Conservation (phyloP, 1,140 invertebrate genomes). For the Zophobas atratus region DNA sequence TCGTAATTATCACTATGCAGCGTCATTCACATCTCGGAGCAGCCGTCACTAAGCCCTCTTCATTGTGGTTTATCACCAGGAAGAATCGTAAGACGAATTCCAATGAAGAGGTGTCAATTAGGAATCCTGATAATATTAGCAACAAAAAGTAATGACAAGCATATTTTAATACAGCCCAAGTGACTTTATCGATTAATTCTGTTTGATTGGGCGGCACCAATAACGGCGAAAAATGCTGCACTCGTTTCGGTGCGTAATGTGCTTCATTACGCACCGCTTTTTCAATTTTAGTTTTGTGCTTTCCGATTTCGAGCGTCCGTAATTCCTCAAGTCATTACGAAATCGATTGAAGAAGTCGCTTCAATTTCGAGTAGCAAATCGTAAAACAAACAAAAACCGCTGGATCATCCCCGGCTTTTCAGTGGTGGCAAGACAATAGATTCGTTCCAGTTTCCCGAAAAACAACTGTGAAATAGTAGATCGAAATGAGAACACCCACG, state of each 20-base stretch:
- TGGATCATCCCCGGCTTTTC: slow-evolving; percentile 47
- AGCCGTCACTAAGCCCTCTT: slow-evolving; percentile 39
- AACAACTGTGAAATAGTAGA: slow-evolving; percentile 60
- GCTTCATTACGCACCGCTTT: too few species aligned
- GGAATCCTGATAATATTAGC: slow-evolving; percentile 35
- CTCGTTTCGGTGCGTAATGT: too few species aligned
- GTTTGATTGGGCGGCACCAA: slow-evolving; percentile 2
- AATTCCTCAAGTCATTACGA: background rate
- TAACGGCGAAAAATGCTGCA: too few species aligned
- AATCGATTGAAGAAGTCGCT: slow-evolving; percentile 21
- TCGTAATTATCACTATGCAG: slow-evolving; percentile 30
- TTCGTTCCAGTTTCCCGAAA: slow-evolving; percentile 55
- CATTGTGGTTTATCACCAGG: slow-evolving; percentile 35
- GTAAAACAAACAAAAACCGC: slow-evolving; percentile 46
- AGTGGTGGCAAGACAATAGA: slow-evolving; percentile 50
- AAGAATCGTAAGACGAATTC: slow-evolving; percentile 40
- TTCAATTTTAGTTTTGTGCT: too few species aligned
- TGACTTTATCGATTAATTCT: slow-evolving; percentile 38
- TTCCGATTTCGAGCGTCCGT: too few species aligned
- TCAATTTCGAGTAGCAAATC: slow-evolving; percentile 13
- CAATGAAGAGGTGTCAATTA: slow-evolving; percentile 37
- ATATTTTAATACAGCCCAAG: slow-evolving; percentile 22
- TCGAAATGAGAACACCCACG: slow-evolving; percentile 57
- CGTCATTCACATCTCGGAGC: slow-evolving; percentile 28
- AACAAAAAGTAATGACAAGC: slow-evolving; percentile 37